Evolutionary conservation across 2,113 vertebrate genomes (phyloP), one percentile per base, ranked within the genome.

Genomic region (Brienomyrus longianalis): DNA sequence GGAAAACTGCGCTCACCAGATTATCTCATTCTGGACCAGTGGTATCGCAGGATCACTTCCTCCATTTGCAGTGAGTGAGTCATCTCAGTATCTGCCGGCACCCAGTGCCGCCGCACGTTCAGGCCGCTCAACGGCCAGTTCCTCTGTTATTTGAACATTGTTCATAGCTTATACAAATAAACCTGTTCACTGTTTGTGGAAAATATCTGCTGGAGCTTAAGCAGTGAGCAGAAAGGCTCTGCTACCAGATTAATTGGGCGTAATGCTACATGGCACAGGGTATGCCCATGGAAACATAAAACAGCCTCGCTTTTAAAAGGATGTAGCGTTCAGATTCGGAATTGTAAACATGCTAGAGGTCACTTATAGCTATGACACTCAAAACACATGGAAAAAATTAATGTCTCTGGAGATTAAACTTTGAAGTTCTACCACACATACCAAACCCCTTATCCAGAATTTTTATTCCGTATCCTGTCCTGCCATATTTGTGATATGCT

Each of bases 111-210:
- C 13, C 6, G 47, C 15, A 9, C 85, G 51, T 19, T 50, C 23
- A 21, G 48, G 85, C 27, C 31, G 9, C 48, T 87, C 35, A 62
- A 0, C 23, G 45, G 8, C n/a, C 13, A 83, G 70, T 5, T 50
- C 45, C 45, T 50, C 59, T 74, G 59, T 48, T 31, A 19, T 66
- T 59, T 77, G 27, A 51, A 52, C 66, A 77, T 43, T 54, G 23
- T 43, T 52, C 66, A 83, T 80, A 54, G 50, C 70, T 52, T 56
- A 89, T 15, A 89, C 27, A 89, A 54, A 89, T 47, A 89, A 15
- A 89, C 48, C 62, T 74, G 47, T 50, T 8, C 52, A 88, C 54
- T 45, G 56, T 87, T 56, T 88, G 87, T 80, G 43, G n/a, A 83
- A 89, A 80, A 52, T 74, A 89, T 80, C 48, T 83, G 27, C 70